phyloP scores from a whole-genome alignment of 2,113 vertebrate species.

The Dascyllus trimaculatus region DNA sequence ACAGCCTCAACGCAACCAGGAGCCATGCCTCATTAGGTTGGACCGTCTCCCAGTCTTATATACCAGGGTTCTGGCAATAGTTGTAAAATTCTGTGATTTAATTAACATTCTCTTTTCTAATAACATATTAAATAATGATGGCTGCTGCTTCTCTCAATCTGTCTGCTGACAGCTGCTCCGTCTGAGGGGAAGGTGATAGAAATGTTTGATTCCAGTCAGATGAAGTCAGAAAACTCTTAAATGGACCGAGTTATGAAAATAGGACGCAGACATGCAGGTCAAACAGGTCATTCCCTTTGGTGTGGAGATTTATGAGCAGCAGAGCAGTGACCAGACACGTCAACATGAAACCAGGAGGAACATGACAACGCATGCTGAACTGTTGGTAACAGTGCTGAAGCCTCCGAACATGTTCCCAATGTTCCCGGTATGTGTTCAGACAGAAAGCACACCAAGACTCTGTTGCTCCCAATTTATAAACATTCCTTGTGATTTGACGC shows the following conservation, averaged over 20 bases:
- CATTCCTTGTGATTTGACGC: no score
- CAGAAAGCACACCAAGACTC: no score
- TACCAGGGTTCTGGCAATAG: conserved; percentile 4
- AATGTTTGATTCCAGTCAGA: neutral
- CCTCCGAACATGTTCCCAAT: no score
- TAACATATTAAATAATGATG: conserved; percentile 2
- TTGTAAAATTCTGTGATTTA: conserved; percentile 34
- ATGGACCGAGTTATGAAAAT: neutral
- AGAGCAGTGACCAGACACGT: no score
- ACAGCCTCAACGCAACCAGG: conserved; percentile 18
- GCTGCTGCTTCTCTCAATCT: neutral
- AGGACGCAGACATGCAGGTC: neutral
- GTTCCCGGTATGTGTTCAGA: no score
- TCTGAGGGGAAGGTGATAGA: neutral
- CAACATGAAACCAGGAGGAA: no score
- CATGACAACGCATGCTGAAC: no score
- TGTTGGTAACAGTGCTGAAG: no score
- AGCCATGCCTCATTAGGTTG: conserved; percentile 22
- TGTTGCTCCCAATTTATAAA: no score
- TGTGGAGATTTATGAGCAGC: no score
- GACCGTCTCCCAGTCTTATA: conserved; percentile 5
- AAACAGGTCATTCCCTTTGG: no score
- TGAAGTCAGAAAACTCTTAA: neutral
- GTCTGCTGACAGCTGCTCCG: neutral
- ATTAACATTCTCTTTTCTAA: conserved; percentile 23